Base-by-base conservation (phyloP, 2,888 invertebrate species). In the Eupithecia inturbata region DNA sequence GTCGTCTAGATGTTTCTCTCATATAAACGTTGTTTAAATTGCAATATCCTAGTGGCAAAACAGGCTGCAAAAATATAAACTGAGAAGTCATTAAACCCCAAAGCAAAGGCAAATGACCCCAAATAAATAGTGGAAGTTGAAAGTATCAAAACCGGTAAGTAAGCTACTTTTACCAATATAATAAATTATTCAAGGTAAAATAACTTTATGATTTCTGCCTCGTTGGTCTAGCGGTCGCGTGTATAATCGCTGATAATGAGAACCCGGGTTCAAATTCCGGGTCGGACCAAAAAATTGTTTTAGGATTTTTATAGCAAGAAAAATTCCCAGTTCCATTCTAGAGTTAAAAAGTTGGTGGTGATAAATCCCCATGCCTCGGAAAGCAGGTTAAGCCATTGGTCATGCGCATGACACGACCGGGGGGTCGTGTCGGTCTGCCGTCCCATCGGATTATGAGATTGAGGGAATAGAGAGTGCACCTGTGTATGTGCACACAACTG, bases 141-240 rank as follows among this genome's bases (percentile, higher is more conserved):
- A 57, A 57, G 57, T 57, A 26, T 14, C 26, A 57, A 57, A 57
- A 57, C 57, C 57, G 57, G 57, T 57, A 26, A 26, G 22, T 57
- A 57, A 14, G 57, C 57, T 12, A 57, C 57, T 57, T 57, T 57
- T 57, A 57, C 26, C 57, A 14, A 53, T 57, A 0, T 7, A 19
- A 31, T n/a, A n/a, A n/a, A 22, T 10, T 53, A 57, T 57, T 57
- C 57, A 57, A 57, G 57, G 57, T 26, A 14, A 12, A 57, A 1
- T 22, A 4, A 12, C 57, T 26, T 57, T 26, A 57, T 26, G 57
- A 57, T 26, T 57, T 57, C 57, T 36, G 36, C 10, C 12, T 36
- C 1, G n/a, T n/a, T 49, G 9, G n/a, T 22, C 10, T 10, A 49
- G 49, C n/a, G n/a, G 49, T 22, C n/a, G 49, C 9, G 49, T 49